Base-by-base conservation (phyloP, 2,888 invertebrate genomes). In the Hedya salicella region DNA sequence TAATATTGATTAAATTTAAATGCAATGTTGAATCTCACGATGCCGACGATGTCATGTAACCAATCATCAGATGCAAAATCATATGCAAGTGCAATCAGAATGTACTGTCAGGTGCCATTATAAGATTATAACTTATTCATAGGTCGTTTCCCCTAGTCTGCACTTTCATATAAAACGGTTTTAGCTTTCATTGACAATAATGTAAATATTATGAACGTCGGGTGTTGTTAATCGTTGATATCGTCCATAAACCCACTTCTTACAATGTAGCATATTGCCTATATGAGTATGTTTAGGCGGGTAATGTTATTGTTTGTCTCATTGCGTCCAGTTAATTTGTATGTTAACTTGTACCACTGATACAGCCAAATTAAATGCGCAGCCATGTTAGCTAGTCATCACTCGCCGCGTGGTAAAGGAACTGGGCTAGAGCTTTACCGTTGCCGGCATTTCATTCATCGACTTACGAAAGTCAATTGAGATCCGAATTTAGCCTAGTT, bases 381-480 rank as follows among this genome's bases (percentile, higher is more conserved):
- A 3, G 6, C 30, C 30, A 30, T 14, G 13, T 49, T 39, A 40
- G 40, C 30, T 13, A 69, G 71, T 21, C 70, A 74, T 77, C 75
- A 72, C 70, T 80, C 75, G 76, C 73, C 77, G 76, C 74, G 75
- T 63, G 70, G 70, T 71, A 76, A 73, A 76, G 78, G 75, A 83
- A 79, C 72, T 67, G 72, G 69, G 69, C 70, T 71, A 73, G 69
- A 71, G 73, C 72, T 76, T 80, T 78, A 77, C 78, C 74, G 75
- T 75, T 78, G 75, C 76, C 72, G 80, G 79, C 79, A 74, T 80
- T 85, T 82, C 82, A 85, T 86, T 85, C 82, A 86, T 82, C 81
- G 82, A 75, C 81, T 81, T 85, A 83, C 86, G 78, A 88, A 85
- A 87, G 85, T 87, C 85, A 86, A 87, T 88, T 86, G 82, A 75